phyloP scores from a whole-genome alignment of 2,113 vertebrate genomes.

The Apteryx mantelli region DNA sequence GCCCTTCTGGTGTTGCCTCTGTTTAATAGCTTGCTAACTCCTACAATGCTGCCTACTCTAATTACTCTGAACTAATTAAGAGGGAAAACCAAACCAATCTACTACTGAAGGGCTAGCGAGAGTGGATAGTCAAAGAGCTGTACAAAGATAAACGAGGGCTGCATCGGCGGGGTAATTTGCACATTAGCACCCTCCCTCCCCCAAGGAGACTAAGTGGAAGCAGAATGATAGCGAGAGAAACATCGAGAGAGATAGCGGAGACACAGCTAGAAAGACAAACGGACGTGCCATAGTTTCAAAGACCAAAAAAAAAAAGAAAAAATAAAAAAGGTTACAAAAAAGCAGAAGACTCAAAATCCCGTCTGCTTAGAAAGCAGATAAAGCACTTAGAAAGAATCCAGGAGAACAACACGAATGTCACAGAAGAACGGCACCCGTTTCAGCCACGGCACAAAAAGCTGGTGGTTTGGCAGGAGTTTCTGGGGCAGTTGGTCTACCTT shows the following conservation, averaged over 20 bases:
- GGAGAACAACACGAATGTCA: conserved; percentile 32
- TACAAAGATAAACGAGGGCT: conserved; percentile 21
- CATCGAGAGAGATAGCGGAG: conserved; percentile 28
- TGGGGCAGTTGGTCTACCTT: conserved; percentile 88
- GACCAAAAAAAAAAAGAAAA: background rate
- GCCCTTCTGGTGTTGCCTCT: conserved; percentile 32
- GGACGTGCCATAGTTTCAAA: conserved; percentile 21
- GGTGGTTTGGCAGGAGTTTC: background rate
- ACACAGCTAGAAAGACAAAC: conserved; percentile 31
- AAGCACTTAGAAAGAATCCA: conserved; percentile 42
- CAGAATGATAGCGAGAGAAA: conserved; percentile 14
- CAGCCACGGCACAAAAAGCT: conserved; percentile 59
- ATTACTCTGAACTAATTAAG: conserved; percentile 53
- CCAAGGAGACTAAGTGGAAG: conserved; percentile 10
- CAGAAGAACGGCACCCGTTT: conserved; percentile 30
- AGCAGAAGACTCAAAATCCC: background rate
- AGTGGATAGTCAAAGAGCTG: background rate
- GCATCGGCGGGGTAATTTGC: background rate
- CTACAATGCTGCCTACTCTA: conserved; percentile 45
- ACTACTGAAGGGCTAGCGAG: background rate
- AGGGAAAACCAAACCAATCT: background rate
- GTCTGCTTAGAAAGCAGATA: conserved; percentile 37
- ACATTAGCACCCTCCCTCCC: background rate
- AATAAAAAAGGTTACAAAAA: background rate
- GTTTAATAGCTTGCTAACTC: conserved; percentile 47